Base-by-base conservation (phyloP, 2,113 vertebrate genomes). In the Solea senegalensis region DNA sequence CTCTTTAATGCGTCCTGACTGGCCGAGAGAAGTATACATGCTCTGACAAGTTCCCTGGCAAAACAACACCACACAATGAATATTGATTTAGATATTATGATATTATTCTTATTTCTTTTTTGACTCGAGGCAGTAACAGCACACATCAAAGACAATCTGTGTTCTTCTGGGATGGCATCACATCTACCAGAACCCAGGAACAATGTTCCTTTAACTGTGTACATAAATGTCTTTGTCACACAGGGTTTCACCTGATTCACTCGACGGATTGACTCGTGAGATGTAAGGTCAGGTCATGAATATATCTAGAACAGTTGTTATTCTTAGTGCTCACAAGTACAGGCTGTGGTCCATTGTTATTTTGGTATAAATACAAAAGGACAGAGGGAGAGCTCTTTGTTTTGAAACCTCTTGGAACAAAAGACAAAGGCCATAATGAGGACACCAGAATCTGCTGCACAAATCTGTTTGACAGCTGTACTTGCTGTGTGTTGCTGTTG, bases 401-500 rank as follows among this genome's bases (percentile, higher is more conserved):
- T 52, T 15, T 70, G 41, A 80, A 81, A 69, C 51, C 34, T 26
- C 52, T 58, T 61, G 54, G 65, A 76, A 82, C 59, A 86, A 83
- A 34, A 76, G 63, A 56, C 65, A 69, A 72, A 80, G 75, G 69
- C 72, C 73, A 81, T 61, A 67, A 65, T 55, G 58, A 77, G 66
- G 74, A 65, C 80, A 72, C 21, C 1, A 76, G 44, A 70, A 75
- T 72, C 48, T 65, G 69, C 52, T 74, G 16, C 40, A 63, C 50
- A 71, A 76, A 75, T 67, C 79, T 69, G 68, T 61, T 26, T 60
- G 75, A 65, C 80, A 80, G 80, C 60, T 70, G 80, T 52, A 64
- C 57, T 69, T 27, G 21, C 21, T 53, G 58, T 45, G 26, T 45
- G 61, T 70, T 59, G 48, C 52, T 65, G 16, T 70, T 82, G 55